Evolutionary conservation across 1,140 invertebrate species (phyloP).

Genomic region (Bombus soroeensis): DNA sequence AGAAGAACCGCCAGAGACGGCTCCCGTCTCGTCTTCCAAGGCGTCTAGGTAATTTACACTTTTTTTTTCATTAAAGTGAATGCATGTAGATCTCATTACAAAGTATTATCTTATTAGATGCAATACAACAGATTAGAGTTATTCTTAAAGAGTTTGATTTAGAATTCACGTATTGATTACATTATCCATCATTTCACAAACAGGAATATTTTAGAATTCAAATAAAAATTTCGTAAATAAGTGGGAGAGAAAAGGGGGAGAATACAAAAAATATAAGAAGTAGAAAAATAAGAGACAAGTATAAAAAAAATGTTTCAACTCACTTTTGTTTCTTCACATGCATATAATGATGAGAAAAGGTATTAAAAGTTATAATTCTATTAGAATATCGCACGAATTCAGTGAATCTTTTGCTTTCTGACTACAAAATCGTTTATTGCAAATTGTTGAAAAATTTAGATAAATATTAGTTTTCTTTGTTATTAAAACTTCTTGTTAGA

Average conservation of each 20-base stretch:
- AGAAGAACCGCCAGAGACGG: constrained; percentile 83
- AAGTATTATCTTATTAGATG: constrained; percentile 1
- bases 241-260: neutral
- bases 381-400: neutral
- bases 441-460: neutral
- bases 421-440: neutral
- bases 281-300: neutral
- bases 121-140: neutral
- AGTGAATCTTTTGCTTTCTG: constrained; percentile 15
- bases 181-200: neutral
- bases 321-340: neutral
- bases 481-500: neutral
- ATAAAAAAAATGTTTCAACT: neutral
- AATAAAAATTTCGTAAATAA: neutral
- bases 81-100: constrained; percentile 74
- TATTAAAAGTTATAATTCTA: constrained; percentile 1
- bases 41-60: constrained; percentile 82
- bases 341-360: constrained; percentile 14
- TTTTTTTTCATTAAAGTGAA: constrained; percentile 73
- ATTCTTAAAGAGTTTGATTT: neutral
- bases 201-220: neutral
- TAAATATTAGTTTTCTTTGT: neutral
- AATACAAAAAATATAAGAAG: neutral
- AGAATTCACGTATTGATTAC: neutral
- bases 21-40: constrained; percentile 84